Percentiles rank a stretch among this genome's conserved stretches.
Conservation (phyloP, 2,797 vertebrate genomes). For the Protosalanx chinensis region DNA sequence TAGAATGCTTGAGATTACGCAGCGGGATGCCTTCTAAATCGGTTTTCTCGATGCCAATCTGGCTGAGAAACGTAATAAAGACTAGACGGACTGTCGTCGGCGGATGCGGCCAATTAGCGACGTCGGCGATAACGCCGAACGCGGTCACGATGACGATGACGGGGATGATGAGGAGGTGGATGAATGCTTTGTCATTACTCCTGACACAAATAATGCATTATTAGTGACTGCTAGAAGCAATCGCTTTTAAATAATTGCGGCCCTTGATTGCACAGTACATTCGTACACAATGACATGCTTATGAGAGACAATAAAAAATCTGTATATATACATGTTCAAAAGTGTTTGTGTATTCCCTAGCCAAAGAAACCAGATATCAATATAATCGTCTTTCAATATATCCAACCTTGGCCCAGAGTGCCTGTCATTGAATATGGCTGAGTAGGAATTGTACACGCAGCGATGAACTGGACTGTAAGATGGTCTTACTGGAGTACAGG, state of each 20-base stretch:
- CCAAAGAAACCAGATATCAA: background rate
- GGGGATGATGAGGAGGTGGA: background rate
- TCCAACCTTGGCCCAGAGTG: background rate
- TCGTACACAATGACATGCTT: no score
- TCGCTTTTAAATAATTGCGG: no score
- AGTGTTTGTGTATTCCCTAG: no score
- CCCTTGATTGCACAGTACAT: no score
- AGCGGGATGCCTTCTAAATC: background rate
- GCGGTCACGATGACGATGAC: background rate
- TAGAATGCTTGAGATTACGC: slow-evolving; percentile 15
- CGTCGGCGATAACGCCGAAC: slow-evolving; percentile 18
- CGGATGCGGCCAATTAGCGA: slow-evolving; percentile 18
- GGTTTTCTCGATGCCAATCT: background rate
- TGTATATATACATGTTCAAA: no score
- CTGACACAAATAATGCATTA: no score
- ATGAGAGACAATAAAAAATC: no score
- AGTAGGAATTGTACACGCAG: no score
- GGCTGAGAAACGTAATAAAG: background rate
- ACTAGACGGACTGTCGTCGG: background rate
- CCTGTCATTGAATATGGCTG: background rate
- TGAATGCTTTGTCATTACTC: background rate
- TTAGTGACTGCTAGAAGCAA: no score
- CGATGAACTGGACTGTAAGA: background rate
- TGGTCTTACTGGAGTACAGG: background rate
- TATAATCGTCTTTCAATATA: background rate